Evolutionary conservation across 2,113 vertebrate species (phyloP).

Genomic region (Dipodomys merriami): DNA sequence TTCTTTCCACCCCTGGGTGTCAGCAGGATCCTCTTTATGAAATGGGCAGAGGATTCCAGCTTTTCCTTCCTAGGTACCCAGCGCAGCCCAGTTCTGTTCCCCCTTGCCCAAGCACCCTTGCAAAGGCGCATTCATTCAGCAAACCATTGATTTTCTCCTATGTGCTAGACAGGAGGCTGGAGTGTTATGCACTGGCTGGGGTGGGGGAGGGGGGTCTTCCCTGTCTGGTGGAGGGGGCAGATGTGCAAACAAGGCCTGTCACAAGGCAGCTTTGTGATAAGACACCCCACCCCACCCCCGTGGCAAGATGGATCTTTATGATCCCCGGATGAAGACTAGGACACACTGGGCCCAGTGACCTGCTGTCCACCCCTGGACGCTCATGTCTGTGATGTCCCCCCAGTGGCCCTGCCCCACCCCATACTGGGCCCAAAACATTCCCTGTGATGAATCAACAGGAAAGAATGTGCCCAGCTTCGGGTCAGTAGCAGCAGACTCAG

Average conservation of each 20-base stretch:
- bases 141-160: conserved; percentile 58
- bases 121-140: conserved; percentile 54
- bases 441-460: conserved; percentile 80
- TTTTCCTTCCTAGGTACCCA: not conserved
- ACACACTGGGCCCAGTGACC: conserved; percentile 8
- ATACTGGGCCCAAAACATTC: conserved; percentile 61
- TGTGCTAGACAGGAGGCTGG: conserved; percentile 38
- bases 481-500: conserved; percentile 61
- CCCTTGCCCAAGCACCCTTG: not conserved
- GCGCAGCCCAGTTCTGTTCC: not conserved
- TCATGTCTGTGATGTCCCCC: conserved; percentile 38
- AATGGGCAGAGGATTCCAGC: not conserved
- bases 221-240: not conserved
- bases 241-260: not conserved
- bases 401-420: conserved; percentile 60
- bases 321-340: conserved; percentile 3
- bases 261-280: not conserved
- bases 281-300: not conserved
- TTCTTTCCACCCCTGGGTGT: not conserved
- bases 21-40: not conserved
- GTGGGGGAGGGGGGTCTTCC: not conserved
- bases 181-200: not conserved
- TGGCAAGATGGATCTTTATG: not conserved
- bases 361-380: not conserved
- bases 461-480: conserved; percentile 76